phyloP scores from a whole-genome alignment of 2,113 vertebrate species.

The Bagarius yarrelli region DNA sequence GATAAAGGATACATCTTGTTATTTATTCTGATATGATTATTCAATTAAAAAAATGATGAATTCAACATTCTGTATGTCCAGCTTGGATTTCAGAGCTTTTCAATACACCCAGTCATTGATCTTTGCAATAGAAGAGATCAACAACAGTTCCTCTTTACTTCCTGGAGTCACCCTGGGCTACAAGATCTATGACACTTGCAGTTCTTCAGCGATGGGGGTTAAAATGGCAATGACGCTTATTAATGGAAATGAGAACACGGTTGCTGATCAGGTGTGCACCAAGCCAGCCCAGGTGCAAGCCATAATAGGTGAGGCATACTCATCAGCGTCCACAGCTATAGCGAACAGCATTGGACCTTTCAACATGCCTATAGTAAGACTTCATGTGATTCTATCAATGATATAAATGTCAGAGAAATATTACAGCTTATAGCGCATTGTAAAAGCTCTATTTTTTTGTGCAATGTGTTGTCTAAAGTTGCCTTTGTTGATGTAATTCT shows the following conservation, averaged over 20 bases:
- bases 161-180: constrained; percentile 67
- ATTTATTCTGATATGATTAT: not conserved
- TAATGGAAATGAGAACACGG: constrained; percentile 57
- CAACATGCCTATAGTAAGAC: constrained; percentile 71
- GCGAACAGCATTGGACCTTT: constrained; percentile 54
- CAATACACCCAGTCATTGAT: constrained; percentile 72
- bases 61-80: not conserved
- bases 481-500: not conserved
- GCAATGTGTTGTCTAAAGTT: not conserved
- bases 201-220: constrained; percentile 69
- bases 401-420: not conserved
- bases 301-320: constrained; percentile 74
- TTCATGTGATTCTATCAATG: not conserved
- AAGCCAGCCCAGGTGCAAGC: constrained; percentile 64
- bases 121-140: constrained; percentile 75
- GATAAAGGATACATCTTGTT: not conserved
- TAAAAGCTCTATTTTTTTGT: not conserved
- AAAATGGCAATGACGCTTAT: constrained; percentile 65
- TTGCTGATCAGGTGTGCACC: constrained; percentile 52
- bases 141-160: constrained; percentile 62
- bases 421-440: not conserved
- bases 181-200: constrained; percentile 70
- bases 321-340: constrained; percentile 63
- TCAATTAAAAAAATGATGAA: not conserved
- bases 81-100: constrained; percentile 73